Evolutionary conservation across 2,113 vertebrate genomes (phyloP).

Genomic region (Amphiprion ocellaris): DNA sequence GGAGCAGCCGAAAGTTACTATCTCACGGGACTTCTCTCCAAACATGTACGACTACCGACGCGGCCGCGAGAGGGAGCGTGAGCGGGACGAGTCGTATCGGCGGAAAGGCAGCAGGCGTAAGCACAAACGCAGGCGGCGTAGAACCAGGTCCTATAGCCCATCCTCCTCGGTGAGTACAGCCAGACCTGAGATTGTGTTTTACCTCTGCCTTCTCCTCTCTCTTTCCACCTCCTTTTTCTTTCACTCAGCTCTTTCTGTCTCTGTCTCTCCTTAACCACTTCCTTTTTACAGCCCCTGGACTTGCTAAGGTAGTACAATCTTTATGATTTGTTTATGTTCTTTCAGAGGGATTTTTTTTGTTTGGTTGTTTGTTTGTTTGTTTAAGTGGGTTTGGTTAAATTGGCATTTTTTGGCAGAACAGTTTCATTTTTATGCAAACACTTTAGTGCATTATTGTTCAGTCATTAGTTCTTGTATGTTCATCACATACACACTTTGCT

Average conservation of each 20-base stretch:
- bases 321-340: constrained; percentile 80
- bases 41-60: constrained; percentile 92
- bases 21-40: constrained; percentile 85
- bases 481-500: constrained; percentile 7
- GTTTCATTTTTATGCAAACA: constrained; percentile 72
- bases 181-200: constrained; percentile 67
- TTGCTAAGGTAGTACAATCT: constrained; percentile 88
- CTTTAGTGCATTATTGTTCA: constrained; percentile 17
- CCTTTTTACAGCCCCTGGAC: constrained; percentile 80
- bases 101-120: constrained; percentile 97
- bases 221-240: constrained; percentile 66
- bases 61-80: constrained; percentile 89
- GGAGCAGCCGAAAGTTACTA: constrained; percentile 88
- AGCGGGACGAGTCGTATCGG: constrained; percentile 82
- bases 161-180: constrained; percentile 97
- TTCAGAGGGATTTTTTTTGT: constrained; percentile 47
- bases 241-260: constrained; percentile 68
- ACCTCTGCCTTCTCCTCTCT: constrained; percentile 66
- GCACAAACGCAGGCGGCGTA: constrained; percentile 95
- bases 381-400: constrained; percentile 44
- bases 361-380: constrained; percentile 26
- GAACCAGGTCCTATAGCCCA: constrained; percentile 97
- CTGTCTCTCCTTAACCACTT: constrained; percentile 79
- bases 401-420: constrained; percentile 72
- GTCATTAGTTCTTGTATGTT: constrained; percentile 19